Conservation (phyloP, 2,888 invertebrate species). For the Alentia gelatinosa region DNA sequence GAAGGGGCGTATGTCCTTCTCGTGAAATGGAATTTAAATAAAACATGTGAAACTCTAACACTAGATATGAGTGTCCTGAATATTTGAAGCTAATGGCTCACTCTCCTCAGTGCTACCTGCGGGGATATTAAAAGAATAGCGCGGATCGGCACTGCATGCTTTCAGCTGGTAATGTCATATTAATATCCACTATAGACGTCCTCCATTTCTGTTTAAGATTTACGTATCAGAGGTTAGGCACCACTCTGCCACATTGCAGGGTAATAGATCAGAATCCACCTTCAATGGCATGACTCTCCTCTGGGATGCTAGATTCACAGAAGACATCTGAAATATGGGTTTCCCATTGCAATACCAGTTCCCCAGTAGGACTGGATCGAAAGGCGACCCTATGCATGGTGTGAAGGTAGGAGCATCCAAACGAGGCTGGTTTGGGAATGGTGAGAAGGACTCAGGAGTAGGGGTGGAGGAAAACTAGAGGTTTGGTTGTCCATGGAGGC, state of each 20-base stretch:
- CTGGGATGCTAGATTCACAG: neutral
- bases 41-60: too few species aligned
- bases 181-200: slow-evolving; percentile 6
- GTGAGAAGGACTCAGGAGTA: neutral
- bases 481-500: too few species aligned
- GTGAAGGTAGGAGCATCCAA: neutral
- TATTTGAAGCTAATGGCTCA: too few species aligned
- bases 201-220: neutral
- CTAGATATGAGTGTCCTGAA: too few species aligned
- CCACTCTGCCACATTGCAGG: neutral
- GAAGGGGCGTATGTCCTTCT: too few species aligned
- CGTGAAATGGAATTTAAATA: too few species aligned
- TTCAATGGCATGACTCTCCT: neutral
- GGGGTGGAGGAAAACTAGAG: neutral
- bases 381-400: neutral
- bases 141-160: neutral
- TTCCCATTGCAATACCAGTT: neutral
- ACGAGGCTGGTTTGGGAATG: neutral
- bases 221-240: neutral
- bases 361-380: neutral
- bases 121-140: too few species aligned
- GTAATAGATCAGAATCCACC: neutral
- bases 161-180: neutral
- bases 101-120: too few species aligned
- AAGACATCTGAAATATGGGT: neutral